Base-by-base conservation (phyloP, 2,113 vertebrate genomes). In the Tupaia tana region DNA sequence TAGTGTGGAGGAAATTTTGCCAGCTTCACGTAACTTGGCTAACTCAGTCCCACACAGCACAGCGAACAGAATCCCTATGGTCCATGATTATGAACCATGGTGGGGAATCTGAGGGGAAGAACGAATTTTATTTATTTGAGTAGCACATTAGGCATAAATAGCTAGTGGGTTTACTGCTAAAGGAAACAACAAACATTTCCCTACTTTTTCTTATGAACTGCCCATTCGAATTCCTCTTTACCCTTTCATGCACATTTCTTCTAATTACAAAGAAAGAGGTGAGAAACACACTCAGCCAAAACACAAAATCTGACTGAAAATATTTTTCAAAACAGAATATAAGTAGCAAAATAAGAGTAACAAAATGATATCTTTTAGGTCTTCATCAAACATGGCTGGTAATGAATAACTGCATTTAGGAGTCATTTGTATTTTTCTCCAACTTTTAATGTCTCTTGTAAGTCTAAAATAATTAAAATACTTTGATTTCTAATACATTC, bases 141-240 rank as follows among this genome's bases (percentile, higher is more conserved):
- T 64, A 31, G 9, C 7, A 83, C 86, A 10, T 83, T 75, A 43
- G 14, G 74, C 88, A 90, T 58, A 94, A 90, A 88, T 7, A 58
- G 22, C 27, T 63, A 69, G n/a, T 7, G 81, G n/a, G 80, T 94
- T 93, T 69, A 93, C 84, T 80, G 91, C 70, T 75, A 81, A 90
- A 52, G 52, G 70, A 71, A 82, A 82, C 20, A 83, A 88, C 43
- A 92, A 89, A 22, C 4, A 16, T 75, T 86, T 15, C 69, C 69
- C 22, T 83, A 3, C 77, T 73, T 82, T 58, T 27, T 95, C 7
- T 5, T 83, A 54, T 79, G 56, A 25, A 29, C 4, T 79, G 52
- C 56, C 19, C 27, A 19, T 64, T 88, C 29, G 7, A 11, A 34
- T 18, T 80, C 15, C n/a, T 31, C 6, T 77, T 79, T 88, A 69